Base-by-base conservation (phyloP, 2,888 invertebrate genomes). In the Agrenia bidenticulata region DNA sequence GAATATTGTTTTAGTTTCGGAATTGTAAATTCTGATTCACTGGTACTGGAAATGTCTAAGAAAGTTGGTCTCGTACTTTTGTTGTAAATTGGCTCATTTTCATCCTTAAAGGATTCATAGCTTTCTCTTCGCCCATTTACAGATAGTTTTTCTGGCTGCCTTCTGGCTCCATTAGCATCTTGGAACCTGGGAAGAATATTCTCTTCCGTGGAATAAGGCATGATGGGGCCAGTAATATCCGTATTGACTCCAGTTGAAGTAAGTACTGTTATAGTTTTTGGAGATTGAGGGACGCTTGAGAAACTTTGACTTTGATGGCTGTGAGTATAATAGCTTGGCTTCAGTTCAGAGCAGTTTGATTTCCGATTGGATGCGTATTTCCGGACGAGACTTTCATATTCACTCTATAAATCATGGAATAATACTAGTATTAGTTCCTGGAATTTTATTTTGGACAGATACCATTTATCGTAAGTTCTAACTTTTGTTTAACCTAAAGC, bases 371-470 rank as follows among this genome's bases (percentile, higher is more conserved):
- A 45, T n/a, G 66, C 60, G 42, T 70, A 72, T 49, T 72, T 72
- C 57, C 66, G 64, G n/a, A 72, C 70, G n/a, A 72, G 65, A 50
- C 42, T 60, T 68, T 70, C 70, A 39, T 72, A 70, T 50, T 72
- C 72, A 2, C 54, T 63, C 72, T 72, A 51, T 7, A 59, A 63
- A 45, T 51, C 2, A 51, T 51, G 7, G 39, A 15, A 39, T 39
- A 39, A 39, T 39, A 39, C 9, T 39, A 39, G n/a, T n/a, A n/a
- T n/a, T 32, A 32, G 32, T 32, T 4, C 32, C 4, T 32, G 32
- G 32, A 4, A 32, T 32, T 32, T 4, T 32, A 32, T 32, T 32
- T 7, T 32, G 32, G 32, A n/a, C n/a, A n/a, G n/a, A n/a, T n/a
- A n/a, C n/a, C n/a, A n/a, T n/a, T n/a, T n/a, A n/a, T n/a, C n/a